Percentiles rank a stretch among this genome's conserved stretches.
phyloP scores from a whole-genome alignment of 53 echinoderm and acorn worm species.

The Luidia sarsii region DNA sequence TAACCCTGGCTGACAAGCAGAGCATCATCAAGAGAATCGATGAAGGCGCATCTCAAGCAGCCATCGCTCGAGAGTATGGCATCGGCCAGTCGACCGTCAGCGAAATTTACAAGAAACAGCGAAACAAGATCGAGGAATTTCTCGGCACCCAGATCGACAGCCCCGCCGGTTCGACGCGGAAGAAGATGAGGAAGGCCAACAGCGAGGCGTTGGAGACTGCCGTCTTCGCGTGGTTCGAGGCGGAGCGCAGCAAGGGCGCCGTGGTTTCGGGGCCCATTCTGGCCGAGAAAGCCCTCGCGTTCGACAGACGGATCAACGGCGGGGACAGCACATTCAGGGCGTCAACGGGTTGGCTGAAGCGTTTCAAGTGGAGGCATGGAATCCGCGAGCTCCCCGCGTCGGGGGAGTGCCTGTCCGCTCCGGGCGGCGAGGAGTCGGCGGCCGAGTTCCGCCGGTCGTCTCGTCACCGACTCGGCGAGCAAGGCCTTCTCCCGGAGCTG shows the following conservation, averaged over 20 bases:
- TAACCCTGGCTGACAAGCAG: constrained; percentile 10
- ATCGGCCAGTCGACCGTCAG: background rate
- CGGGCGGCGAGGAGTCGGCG: background rate
- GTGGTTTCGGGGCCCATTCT: constrained; percentile 5
- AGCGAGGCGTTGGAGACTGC: constrained; percentile 2
- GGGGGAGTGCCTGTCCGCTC: constrained; percentile 16
- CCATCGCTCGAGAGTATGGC: constrained; percentile 1
- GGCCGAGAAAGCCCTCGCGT: constrained; percentile 6
- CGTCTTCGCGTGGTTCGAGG: background rate
- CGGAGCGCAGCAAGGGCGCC: constrained; percentile 2
- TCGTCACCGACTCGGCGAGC: background rate
- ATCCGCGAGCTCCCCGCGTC: background rate
- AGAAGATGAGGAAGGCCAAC: background rate
- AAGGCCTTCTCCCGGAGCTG: background rate
- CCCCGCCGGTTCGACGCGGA: background rate
- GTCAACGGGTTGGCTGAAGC: constrained; percentile 25
- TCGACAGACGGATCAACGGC: background rate
- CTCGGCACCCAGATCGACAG: background rate
- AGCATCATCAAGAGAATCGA: constrained; percentile 10
- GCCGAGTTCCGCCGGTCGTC: background rate
- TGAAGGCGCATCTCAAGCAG: background rate
- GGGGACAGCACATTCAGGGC: background rate
- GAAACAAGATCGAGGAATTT: constrained; percentile 1
- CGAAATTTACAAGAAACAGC: constrained; percentile 16
- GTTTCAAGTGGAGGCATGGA: constrained; percentile 20